These are phyloP conservation scores for Dasypus novemcinctus DNA, from an alignment of 2,113 vertebrate genomes.

Conservation along the genomic window DNA sequence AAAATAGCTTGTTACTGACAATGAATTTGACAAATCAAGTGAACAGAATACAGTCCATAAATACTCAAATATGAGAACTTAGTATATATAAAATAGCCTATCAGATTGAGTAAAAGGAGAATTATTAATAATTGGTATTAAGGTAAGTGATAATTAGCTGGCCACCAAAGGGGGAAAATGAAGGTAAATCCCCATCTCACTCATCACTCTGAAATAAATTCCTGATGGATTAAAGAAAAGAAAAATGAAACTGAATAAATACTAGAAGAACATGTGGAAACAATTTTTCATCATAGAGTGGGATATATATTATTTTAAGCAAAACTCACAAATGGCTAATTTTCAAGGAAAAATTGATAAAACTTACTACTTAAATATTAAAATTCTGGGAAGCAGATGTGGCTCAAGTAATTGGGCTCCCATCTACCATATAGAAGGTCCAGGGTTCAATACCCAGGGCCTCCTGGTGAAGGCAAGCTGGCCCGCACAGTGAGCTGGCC, in stretches of 20 bases:
- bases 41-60: neutral
- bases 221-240: neutral
- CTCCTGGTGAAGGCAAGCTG: too few species aligned
- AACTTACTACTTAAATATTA: constrained; percentile 5
- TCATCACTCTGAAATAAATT: neutral
- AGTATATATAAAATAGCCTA: neutral
- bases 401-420: too few species aligned
- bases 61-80: neutral
- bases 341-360: neutral
- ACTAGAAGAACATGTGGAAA: neutral
- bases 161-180: neutral
- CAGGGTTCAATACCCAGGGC: too few species aligned
- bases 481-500: too few species aligned
- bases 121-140: neutral
- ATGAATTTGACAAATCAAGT: neutral
- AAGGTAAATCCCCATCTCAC: neutral
- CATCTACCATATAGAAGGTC: too few species aligned
- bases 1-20: constrained; percentile 14
- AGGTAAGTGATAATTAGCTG: neutral
- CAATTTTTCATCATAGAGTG: neutral
- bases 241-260: neutral
- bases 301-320: neutral
- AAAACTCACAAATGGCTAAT: neutral
- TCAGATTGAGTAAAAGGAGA: neutral
- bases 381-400: too few species aligned